Evolutionary conservation across 2,888 invertebrate genomes (phyloP), one percentile per base, ranked within the genome.

Genomic region (Tetramorium bicarinatum): DNA sequence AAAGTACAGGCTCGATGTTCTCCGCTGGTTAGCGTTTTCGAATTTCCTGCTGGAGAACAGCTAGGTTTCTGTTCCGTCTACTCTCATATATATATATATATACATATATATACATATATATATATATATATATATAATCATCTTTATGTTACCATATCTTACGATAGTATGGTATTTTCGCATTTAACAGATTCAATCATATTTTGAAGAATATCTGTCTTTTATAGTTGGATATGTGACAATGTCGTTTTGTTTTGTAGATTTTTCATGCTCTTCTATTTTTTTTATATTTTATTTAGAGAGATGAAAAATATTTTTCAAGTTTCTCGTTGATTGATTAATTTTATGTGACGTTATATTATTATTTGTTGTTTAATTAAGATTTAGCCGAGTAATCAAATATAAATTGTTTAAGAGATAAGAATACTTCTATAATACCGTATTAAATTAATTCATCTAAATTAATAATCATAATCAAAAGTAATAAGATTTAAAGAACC

Each of bases 11-110:
- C 34, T 56, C 7, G 11, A 21, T 18, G 13, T 59, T 72, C 47
- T 59, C 38, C 47, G 11, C 34, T 54, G 21, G 47, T 13, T 72
- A 80, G 49, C 54, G 25, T 59, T 80, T 80, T 56, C 47, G 34
- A 59, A 72, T 80, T 80, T 72, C 38, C 59, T 79, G 74, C 34
- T 25, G 47, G 2, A 9, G 38, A 59, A 59, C 13, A 59, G 34
- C 7, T 47, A 72, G n/a, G 18, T 47, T 72, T 34, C 59, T 47
- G 8, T 44, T 59, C 34, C 34, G 34, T 21, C 25, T 52, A 8
- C 29, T 56, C 8, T 38, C 18, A 21, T 47, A 25, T 25, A 25
- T 25, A 1, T n/a, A 29, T 34, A 47, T 29, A 34, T 15, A 2
- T 18, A 59, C n/a, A n/a, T n/a, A 21, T 47, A 25, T 25, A 25